Base-by-base conservation (phyloP, 2,888 invertebrate species). In the Caradrina kadenii region DNA sequence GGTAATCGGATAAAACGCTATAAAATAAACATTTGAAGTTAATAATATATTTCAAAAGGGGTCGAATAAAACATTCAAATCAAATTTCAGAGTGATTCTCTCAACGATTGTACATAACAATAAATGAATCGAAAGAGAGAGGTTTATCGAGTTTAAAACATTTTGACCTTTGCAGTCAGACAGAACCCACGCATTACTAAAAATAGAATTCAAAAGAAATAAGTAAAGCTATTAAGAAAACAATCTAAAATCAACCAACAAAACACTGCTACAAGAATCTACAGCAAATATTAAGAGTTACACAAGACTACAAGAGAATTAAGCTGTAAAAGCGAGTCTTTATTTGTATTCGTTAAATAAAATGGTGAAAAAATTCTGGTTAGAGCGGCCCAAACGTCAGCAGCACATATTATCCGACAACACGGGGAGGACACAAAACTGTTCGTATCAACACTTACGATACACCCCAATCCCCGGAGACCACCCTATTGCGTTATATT, bases 381-480 rank as follows among this genome's bases (percentile, higher is more conserved):
- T 74, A 83, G 80, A 79, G 81, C 69, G 66, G 61, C 55, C 60
- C 63, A 65, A 74, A 72, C 77, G 79, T 89, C 88, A 84, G 86
- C 86, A 80, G 86, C 86, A 88, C 87, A 89, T 88, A 88, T 84
- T 82, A 82, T 87, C 86, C 83, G 76, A 86, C 87, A 86, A 89
- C 88, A 87, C 80, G 76, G 82, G 75, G 84, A 85, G 85, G 88
- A 90, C 89, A 90, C 88, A 89, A 87, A 91, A 91, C 88, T 89
- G 89, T 87, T 90, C 88, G 90, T 88, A 88, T 86, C 86, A 83
- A 90, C 90, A 88, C 89, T 91, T 88, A 83, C 89, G 89, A 90
- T 89, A 90, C 90, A 90, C 86, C 86, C 86, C 88, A 86, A 89
- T 89, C 89, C 90, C 89, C 87, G 68, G 88, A 88, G 90, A 85